A percentile compares a stretch with the other conserved stretches of the same genome.
Conservation (phyloP, 37 sponge, comb jelly and placozoan species). For the Halichondria panicea region DNA sequence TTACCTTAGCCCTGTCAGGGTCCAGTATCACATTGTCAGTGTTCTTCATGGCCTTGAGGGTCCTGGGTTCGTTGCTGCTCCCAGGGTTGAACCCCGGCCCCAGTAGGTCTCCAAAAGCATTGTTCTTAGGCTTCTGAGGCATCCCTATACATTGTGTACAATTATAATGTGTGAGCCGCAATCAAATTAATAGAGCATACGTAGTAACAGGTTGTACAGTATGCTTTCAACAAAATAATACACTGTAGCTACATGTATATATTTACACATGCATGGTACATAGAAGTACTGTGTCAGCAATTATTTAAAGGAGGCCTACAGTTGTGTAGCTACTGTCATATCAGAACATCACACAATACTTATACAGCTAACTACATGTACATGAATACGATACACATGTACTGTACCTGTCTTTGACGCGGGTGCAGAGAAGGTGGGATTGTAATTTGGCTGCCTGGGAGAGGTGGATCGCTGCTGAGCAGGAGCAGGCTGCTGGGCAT, state of each 20-base stretch:
- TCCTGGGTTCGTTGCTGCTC: constrained; percentile 17
- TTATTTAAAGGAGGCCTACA: neutral
- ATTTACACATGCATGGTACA: too few species aligned
- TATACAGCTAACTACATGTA: too few species aligned
- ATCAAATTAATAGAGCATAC: too few species aligned
- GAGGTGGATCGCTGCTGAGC: neutral
- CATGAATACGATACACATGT: neutral
- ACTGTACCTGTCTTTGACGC: neutral
- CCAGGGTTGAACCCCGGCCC: constrained; percentile 40
- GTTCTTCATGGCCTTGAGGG: constrained; percentile 75
- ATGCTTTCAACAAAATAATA: neutral
- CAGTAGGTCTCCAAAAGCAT: constrained; percentile 78
- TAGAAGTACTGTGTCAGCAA: neutral
- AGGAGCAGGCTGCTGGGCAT: neutral
- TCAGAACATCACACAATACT: too few species aligned
- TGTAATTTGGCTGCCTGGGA: constrained; percentile 13
- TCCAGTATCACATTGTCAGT: constrained; percentile 54
- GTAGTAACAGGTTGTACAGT: too few species aligned
- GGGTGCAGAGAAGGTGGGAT: neutral
- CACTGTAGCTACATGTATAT: too few species aligned
- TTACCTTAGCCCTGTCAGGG: constrained; percentile 76
- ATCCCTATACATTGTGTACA: constrained; percentile 18
- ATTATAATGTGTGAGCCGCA: too few species aligned
- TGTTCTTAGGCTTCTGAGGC: constrained; percentile 4
- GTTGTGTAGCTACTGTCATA: neutral